Conservation (phyloP, 1,140 invertebrate genomes). For the Antheraea pernyi region DNA sequence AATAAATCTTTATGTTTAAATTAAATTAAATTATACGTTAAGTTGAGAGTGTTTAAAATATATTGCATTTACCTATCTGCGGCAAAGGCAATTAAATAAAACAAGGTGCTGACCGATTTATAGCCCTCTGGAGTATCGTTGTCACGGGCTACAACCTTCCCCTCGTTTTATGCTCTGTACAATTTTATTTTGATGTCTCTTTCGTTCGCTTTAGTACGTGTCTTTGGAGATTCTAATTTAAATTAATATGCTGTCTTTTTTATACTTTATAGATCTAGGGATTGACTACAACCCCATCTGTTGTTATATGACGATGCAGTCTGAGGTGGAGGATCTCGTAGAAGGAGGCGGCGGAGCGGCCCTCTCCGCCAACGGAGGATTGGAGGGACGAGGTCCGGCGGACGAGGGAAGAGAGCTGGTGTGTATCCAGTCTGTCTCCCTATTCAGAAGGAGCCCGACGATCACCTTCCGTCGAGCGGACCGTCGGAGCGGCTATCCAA, state of each 20-base stretch:
- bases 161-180: not conserved
- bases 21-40: not conserved
- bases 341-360: too few species aligned
- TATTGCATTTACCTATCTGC: slow-evolving; percentile 6
- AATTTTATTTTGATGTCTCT: not conserved
- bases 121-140: slow-evolving; percentile 4
- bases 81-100: slow-evolving; percentile 9
- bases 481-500: too few species aligned
- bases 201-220: not conserved
- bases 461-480: too few species aligned
- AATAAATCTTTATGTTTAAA: not conserved
- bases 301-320: too few species aligned
- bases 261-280: not conserved
- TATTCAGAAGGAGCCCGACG: too few species aligned
- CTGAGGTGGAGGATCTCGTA: too few species aligned
- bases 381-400: too few species aligned
- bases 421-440: too few species aligned
- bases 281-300: too few species aligned
- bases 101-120: slow-evolving; percentile 14
- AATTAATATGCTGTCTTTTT: not conserved
- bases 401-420: too few species aligned
- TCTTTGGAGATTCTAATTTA: not conserved
- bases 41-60: slow-evolving; percentile 2
- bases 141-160: not conserved
- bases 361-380: too few species aligned